phyloP scores from a whole-genome alignment of 2,888 invertebrate genomes.

The Steinernema hermaphroditum region DNA sequence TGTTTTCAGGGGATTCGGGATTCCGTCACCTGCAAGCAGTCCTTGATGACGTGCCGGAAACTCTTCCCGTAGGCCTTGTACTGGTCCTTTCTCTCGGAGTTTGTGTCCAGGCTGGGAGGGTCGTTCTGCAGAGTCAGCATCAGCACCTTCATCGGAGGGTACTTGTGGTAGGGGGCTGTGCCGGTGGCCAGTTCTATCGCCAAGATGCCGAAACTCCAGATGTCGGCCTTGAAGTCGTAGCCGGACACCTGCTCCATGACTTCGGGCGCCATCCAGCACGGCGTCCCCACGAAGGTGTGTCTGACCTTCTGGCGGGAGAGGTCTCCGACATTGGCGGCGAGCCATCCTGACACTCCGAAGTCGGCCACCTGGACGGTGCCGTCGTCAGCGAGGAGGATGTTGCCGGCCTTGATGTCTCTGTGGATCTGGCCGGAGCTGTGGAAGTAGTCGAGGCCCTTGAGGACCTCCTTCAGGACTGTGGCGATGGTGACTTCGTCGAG shows the following conservation, averaged over 20 bases:
- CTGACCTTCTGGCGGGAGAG: slow-evolving; percentile 88
- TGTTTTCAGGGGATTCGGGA: not conserved
- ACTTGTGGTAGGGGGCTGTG: slow-evolving; percentile 97
- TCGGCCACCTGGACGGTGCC: slow-evolving; percentile 97
- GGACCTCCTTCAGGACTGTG: slow-evolving; percentile 82
- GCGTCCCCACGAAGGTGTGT: slow-evolving; percentile 97
- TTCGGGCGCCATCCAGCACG: slow-evolving; percentile 99
- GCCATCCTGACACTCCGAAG: slow-evolving; percentile 96
- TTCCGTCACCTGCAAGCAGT: slow-evolving; percentile 88
- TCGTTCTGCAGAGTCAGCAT: slow-evolving; percentile 98
- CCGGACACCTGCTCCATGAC: slow-evolving; percentile 92
- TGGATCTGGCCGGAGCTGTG: slow-evolving; percentile 98
- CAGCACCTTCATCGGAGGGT: slow-evolving; percentile 96
- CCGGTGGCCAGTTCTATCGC: slow-evolving; percentile 98
- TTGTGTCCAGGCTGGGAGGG: slow-evolving; percentile 91
- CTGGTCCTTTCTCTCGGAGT: slow-evolving; percentile 93
- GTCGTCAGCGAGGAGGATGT: slow-evolving; percentile 89
- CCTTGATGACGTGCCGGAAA: slow-evolving; percentile 91
- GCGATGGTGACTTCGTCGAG: slow-evolving; percentile 97
- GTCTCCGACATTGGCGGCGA: slow-evolving; percentile 86
- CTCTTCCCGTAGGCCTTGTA: slow-evolving; percentile 87
- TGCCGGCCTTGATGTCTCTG: slow-evolving; percentile 83
- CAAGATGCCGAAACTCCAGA: slow-evolving; percentile 91
- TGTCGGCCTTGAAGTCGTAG: slow-evolving; percentile 89
- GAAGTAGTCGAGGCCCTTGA: slow-evolving; percentile 96